A percentile compares a stretch with the other conserved stretches of the same genome.
Evolutionary conservation across 2,888 invertebrate genomes (phyloP).

Genomic region (Cataglyphis albicans): DNA sequence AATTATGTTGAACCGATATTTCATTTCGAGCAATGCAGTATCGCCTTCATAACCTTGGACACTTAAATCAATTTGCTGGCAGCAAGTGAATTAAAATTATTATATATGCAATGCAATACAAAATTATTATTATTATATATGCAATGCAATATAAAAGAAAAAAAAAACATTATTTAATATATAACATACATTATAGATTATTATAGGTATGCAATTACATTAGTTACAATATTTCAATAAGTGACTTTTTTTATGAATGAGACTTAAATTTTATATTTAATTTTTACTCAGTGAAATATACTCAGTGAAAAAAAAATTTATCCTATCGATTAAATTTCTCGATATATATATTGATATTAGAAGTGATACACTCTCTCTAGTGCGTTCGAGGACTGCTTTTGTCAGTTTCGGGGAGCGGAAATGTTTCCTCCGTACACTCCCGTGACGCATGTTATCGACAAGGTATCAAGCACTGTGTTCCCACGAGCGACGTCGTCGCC

Average conservation of each 20-base stretch:
- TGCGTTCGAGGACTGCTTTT: slow-evolving; percentile 31
- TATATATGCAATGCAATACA: background rate
- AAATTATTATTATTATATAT: background rate
- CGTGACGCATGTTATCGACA: slow-evolving; percentile 69
- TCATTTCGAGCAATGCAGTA: background rate
- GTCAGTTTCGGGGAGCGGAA: slow-evolving; percentile 44
- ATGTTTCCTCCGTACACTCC: background rate
- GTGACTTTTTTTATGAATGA: background rate
- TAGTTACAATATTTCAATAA: background rate
- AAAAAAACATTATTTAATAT: background rate
- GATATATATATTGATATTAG: slow-evolving; percentile 11
- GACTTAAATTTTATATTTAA: background rate
- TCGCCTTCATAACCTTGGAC: background rate
- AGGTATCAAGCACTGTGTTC: slow-evolving; percentile 68
- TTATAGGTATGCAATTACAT: background rate
- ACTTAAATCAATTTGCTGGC: background rate
- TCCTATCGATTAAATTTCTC: slow-evolving; percentile 25
- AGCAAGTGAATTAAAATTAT: background rate
- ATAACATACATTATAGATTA: background rate
- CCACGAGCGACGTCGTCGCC: slow-evolving; percentile 61
- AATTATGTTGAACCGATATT: background rate
- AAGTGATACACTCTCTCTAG: slow-evolving; percentile 29
- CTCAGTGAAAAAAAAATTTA: background rate
- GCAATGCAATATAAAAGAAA: background rate
- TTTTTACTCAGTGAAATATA: background rate